A percentile compares a stretch with the other conserved stretches of the same genome.
Conservation (phyloP, 2,888 invertebrate species). For the Phyllotreta cruciferae region DNA sequence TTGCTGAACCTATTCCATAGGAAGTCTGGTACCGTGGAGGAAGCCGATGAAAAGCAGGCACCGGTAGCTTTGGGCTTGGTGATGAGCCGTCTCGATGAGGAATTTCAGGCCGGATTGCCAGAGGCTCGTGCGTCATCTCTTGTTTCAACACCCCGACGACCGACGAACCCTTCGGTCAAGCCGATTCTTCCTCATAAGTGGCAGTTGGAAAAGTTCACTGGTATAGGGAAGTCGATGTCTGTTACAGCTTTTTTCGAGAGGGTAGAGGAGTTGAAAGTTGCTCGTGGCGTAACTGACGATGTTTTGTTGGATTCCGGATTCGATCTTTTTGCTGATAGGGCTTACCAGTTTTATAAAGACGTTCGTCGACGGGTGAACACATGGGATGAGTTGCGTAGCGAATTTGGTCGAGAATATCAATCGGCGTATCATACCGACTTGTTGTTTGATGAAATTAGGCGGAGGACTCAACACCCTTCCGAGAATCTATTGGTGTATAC, state of each 20-base stretch:
- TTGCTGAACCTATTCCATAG: neutral
- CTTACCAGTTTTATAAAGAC: constrained; percentile 21
- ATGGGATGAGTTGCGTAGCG: constrained; percentile 26
- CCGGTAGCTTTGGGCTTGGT: too few species aligned
- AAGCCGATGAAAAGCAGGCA: too few species aligned
- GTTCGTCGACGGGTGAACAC: constrained; percentile 13
- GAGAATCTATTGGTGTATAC: too few species aligned
- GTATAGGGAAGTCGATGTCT: constrained; percentile 23
- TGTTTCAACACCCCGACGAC: too few species aligned
- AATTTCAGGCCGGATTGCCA: too few species aligned
- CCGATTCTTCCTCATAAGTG: neutral
- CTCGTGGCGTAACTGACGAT: constrained; percentile 4
- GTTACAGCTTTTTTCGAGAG: constrained; percentile 18
- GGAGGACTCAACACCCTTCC: constrained; percentile 42
- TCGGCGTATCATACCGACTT: constrained; percentile 3
- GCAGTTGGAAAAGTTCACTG: constrained; percentile 6
- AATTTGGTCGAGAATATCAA: constrained; percentile 25
- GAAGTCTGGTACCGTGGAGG: too few species aligned
- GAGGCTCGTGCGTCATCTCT: neutral
- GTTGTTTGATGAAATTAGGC: constrained; percentile 42
- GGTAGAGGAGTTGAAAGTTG: constrained; percentile 26
- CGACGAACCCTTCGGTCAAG: too few species aligned
- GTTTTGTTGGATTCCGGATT: constrained; percentile 14
- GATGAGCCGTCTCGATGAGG: too few species aligned
- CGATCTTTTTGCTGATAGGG: constrained; percentile 16